Percentiles rank a stretch among this genome's conserved stretches.
These are phyloP conservation scores for Hyphantria cunea DNA, from an alignment of 1,140 invertebrate genomes.

Conservation along the genomic window DNA sequence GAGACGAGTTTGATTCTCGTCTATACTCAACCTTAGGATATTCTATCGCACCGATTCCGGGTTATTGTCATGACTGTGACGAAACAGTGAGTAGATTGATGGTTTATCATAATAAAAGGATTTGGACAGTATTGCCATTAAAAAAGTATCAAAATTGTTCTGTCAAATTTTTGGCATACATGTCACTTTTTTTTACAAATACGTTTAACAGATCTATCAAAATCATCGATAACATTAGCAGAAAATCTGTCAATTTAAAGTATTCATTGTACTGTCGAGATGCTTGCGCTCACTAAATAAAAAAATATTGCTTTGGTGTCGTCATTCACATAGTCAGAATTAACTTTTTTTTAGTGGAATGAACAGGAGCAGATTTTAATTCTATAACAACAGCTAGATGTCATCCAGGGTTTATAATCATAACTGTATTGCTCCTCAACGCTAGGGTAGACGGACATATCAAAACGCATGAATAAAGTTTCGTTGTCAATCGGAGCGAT, in stretches of 20 bases:
- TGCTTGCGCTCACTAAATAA: slow-evolving; percentile 3
- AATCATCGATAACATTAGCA: background rate
- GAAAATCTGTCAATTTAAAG: too few species aligned
- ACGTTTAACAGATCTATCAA: background rate
- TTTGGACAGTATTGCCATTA: slow-evolving; percentile 17
- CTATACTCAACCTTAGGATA: slow-evolving; percentile 79
- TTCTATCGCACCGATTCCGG: slow-evolving; percentile 76
- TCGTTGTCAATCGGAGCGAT: slow-evolving; percentile 28
- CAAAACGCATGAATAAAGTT: slow-evolving; percentile 23
- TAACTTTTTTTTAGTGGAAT: background rate
- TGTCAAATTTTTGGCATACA: background rate
- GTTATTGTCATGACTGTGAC: slow-evolving; percentile 62
- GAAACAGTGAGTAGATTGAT: slow-evolving; percentile 2
- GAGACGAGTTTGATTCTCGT: slow-evolving; percentile 80
- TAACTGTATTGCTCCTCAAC: slow-evolving; percentile 22
- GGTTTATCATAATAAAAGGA: background rate
- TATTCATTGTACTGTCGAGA: background rate
- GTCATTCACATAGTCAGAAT: slow-evolving; percentile 1
- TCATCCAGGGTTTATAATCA: background rate
- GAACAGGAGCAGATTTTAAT: background rate
- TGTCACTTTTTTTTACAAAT: background rate
- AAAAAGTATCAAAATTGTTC: background rate
- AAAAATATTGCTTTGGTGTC: background rate
- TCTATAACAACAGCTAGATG: background rate
- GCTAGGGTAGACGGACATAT: slow-evolving; percentile 56